Percentiles rank a stretch among this genome's conserved stretches.
These are phyloP conservation scores for Antheraea mylitta DNA, from an alignment of 1,140 invertebrate genomes.

Conservation along the genomic window DNA sequence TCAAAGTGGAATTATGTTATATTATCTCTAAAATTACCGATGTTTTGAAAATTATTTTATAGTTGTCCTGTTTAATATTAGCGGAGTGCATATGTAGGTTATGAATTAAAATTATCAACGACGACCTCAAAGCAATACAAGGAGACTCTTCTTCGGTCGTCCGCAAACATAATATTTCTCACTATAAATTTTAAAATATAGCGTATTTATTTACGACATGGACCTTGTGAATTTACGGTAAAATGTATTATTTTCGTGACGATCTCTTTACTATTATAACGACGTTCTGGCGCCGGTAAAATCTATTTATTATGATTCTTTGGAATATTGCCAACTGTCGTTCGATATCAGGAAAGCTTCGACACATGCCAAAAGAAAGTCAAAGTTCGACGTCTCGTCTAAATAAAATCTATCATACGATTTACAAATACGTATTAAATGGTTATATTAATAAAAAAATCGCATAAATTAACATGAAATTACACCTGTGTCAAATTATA, in stretches of 20 bases:
- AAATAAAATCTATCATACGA: neutral
- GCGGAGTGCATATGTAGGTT: conserved; percentile 7
- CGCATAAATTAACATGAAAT: too few species aligned
- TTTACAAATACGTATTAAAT: neutral
- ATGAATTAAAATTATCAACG: neutral
- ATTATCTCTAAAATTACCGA: neutral
- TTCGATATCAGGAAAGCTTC: conserved; percentile 42
- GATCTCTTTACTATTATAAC: conserved; percentile 51
- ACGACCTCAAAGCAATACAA: neutral
- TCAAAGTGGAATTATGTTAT: neutral
- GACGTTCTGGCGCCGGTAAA: conserved; percentile 55
- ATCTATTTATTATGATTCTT: conserved; percentile 68
- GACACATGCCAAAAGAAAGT: conserved; percentile 63
- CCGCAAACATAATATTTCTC: conserved; percentile 10
- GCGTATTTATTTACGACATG: conserved; percentile 29
- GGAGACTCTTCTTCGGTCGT: conserved; percentile 4
- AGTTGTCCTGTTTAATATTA: neutral
- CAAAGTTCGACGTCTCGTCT: conserved; percentile 62
- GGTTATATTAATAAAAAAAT: neutral
- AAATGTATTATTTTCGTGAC: conserved; percentile 64
- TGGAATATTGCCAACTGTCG: conserved; percentile 59
- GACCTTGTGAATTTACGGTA: conserved; percentile 39
- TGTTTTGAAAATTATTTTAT: neutral
- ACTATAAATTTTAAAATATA: conserved; percentile 13
- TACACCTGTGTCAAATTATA: too few species aligned